Percentiles rank a stretch among this genome's conserved stretches.
Evolutionary conservation across 2,797 vertebrate genomes (phyloP).

Genomic region (Neostethus bicornis): DNA sequence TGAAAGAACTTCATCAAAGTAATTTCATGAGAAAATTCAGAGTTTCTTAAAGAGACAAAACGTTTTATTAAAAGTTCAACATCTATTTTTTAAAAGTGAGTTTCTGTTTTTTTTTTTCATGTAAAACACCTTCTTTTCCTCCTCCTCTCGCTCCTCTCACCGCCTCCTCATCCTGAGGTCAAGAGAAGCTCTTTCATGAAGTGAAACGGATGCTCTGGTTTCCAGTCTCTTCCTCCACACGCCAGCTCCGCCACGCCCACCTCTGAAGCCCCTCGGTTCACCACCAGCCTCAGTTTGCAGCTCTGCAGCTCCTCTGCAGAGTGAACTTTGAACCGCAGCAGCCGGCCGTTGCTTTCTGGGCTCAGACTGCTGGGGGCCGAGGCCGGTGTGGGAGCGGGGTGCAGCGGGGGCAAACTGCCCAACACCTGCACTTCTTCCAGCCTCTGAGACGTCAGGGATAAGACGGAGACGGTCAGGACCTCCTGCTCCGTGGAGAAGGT

Average conservation of each 20-base stretch:
- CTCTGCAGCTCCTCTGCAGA: constrained; percentile 71
- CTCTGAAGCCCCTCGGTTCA: too few species aligned
- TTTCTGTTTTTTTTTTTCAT: too few species aligned
- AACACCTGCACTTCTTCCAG: constrained; percentile 74
- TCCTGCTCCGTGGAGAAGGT: constrained; percentile 72
- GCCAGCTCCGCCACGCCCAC: constrained; percentile 77
- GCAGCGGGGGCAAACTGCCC: constrained; percentile 75
- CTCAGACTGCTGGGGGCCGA: constrained; percentile 42
- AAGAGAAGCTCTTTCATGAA: constrained; percentile 68
- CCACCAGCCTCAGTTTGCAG: constrained; percentile 71
- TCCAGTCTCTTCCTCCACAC: constrained; percentile 75
- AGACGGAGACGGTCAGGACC: constrained; percentile 68
- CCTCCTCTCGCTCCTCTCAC: too few species aligned
- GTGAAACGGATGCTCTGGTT: constrained; percentile 51
- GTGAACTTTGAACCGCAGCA: constrained; percentile 68
- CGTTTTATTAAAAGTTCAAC: too few species aligned
- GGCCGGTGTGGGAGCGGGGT: constrained; percentile 62
- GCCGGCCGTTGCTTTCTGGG: constrained; percentile 50
- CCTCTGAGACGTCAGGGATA: constrained; percentile 60
- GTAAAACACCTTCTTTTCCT: too few species aligned
- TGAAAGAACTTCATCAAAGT: too few species aligned
- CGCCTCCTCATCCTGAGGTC: too few species aligned
- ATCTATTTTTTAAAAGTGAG: too few species aligned
- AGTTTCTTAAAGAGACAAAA: too few species aligned
- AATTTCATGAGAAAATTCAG: too few species aligned